Evolutionary conservation across 2,113 vertebrate species (phyloP).

Genomic region (Anser cygnoides): DNA sequence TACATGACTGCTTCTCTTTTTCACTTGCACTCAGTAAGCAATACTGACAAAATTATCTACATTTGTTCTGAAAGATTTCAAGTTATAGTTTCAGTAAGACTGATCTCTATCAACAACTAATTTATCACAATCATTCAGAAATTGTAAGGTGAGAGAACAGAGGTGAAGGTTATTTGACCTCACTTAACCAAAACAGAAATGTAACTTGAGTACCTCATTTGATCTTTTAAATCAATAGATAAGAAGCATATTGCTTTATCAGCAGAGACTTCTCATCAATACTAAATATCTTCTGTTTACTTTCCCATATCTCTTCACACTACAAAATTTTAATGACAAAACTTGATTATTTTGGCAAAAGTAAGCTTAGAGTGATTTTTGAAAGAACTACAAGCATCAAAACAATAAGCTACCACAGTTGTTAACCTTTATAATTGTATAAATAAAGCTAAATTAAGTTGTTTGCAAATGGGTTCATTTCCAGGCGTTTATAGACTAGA

Average conservation of each 20-base stretch:
- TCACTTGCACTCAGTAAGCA: neutral
- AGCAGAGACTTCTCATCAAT: neutral
- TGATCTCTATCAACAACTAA: slow-evolving; percentile 24
- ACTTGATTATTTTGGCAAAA: neutral
- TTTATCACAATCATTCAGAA: slow-evolving; percentile 42
- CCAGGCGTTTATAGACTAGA: neutral
- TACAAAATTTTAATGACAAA: neutral
- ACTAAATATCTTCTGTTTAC: neutral
- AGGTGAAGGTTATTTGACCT: slow-evolving; percentile 49
- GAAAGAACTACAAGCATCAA: neutral
- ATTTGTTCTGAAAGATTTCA: neutral
- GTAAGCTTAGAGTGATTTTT: neutral
- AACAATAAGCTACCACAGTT: neutral
- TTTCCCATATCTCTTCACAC: neutral
- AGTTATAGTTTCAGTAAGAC: neutral
- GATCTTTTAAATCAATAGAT: slow-evolving; percentile 46
- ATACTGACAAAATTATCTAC: neutral
- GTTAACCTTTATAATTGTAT: neutral
- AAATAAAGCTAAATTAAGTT: neutral
- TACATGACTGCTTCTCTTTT: neutral
- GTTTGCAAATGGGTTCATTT: neutral
- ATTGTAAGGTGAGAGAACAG: neutral
- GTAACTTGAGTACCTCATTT: slow-evolving; percentile 21
- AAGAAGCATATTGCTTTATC: slow-evolving; percentile 22
- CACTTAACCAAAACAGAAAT: slow-evolving; percentile 48